Conservation (phyloP, 1,140 invertebrate species). For the Leguminivora glycinivorella region DNA sequence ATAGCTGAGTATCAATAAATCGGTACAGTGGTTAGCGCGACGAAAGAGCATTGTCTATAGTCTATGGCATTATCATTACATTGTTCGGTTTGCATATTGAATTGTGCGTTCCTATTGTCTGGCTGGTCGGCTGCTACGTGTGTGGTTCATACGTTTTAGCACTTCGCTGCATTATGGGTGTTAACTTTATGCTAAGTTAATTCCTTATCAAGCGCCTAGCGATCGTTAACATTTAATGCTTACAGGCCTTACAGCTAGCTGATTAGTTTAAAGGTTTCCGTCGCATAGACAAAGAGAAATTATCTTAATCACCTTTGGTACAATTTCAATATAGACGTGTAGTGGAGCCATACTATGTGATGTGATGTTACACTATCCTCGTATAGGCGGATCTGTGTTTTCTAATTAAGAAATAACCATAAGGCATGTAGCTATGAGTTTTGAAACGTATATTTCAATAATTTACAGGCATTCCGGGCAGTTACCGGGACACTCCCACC, state of each 20-base stretch:
- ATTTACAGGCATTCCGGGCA: constrained; percentile 39
- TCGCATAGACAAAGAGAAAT: background rate
- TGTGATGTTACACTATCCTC: background rate
- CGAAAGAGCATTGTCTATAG: constrained; percentile 73
- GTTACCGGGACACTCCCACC: constrained; percentile 48
- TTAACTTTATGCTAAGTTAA: constrained; percentile 29
- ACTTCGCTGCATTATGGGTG: constrained; percentile 22
- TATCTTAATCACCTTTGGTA: background rate
- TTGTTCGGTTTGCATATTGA: constrained; percentile 74
- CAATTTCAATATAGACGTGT: background rate
- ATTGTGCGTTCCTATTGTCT: constrained; percentile 73
- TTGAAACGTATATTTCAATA: constrained; percentile 35
- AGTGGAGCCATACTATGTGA: background rate
- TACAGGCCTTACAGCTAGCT: background rate
- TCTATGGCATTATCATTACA: constrained; percentile 67
- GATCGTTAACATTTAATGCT: constrained; percentile 17
- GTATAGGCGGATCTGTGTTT: background rate
- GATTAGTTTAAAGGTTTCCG: background rate
- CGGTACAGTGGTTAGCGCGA: constrained; percentile 70
- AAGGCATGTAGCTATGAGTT: background rate
- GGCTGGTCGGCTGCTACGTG: constrained; percentile 52
- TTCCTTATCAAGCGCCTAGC: constrained; percentile 6
- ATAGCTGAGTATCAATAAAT: constrained; percentile 73
- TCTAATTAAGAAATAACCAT: constrained; percentile 14
- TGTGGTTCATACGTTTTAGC: constrained; percentile 47